phyloP scores from a whole-genome alignment of 1,140 invertebrate species.

The Drosophila lacertosa region DNA sequence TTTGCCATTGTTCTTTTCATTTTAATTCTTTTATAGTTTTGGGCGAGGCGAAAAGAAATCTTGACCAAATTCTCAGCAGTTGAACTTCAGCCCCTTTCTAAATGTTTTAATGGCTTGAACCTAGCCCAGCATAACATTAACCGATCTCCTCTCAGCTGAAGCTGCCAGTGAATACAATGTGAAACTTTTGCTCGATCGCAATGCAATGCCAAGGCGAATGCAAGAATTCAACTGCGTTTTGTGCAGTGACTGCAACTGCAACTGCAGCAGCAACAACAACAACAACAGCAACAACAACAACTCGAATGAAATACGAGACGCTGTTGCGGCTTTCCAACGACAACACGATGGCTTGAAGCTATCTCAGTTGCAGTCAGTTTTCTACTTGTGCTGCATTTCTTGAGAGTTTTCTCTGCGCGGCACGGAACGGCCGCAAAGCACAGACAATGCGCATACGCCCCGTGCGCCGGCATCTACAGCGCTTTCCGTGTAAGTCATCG shows the following conservation, averaged over 20 bases:
- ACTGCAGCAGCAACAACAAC: slow-evolving; percentile 11
- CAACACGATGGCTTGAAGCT: slow-evolving; percentile 21
- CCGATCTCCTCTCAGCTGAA: slow-evolving; percentile 9
- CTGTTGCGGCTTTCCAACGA: slow-evolving; percentile 56
- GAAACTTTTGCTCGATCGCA: slow-evolving; percentile 42
- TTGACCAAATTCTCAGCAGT: not conserved
- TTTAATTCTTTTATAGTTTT: too few species aligned
- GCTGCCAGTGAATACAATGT: slow-evolving; percentile 43
- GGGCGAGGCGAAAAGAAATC: not conserved
- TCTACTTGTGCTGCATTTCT: slow-evolving; percentile 66
- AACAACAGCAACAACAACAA: slow-evolving; percentile 19
- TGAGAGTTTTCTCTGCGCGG: slow-evolving; percentile 56
- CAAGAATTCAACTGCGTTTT: slow-evolving; percentile 38
- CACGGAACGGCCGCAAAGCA: slow-evolving; percentile 27
- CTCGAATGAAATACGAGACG: slow-evolving; percentile 46
- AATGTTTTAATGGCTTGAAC: not conserved
- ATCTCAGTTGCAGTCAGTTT: slow-evolving; percentile 49
- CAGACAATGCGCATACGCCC: slow-evolving; percentile 74
- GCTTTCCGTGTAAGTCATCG: slow-evolving; percentile 72
- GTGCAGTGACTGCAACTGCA: slow-evolving; percentile 20
- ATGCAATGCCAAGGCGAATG: slow-evolving; percentile 49
- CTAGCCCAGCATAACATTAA: not conserved
- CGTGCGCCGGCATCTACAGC: slow-evolving; percentile 38
- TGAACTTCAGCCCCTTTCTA: slow-evolving; percentile 17
- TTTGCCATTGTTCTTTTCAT: not conserved